Percentiles rank a stretch among this genome's conserved stretches.
Evolutionary conservation across 2,888 invertebrate species (phyloP).

Genomic region (Acrocera orbiculus): DNA sequence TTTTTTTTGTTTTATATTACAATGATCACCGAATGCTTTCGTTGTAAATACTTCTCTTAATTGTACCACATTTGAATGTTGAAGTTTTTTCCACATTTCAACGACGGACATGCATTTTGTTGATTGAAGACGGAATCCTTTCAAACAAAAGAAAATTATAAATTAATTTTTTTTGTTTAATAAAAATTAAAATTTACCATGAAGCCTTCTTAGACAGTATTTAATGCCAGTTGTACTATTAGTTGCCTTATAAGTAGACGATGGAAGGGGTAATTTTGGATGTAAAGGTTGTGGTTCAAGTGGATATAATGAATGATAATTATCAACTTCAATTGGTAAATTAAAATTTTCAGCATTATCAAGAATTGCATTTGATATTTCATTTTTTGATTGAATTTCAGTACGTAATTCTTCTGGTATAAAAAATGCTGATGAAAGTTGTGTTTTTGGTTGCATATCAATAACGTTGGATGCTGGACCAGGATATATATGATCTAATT

Average conservation of each 20-base stretch:
- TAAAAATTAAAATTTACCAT: too few species aligned
- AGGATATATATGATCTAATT: conserved; percentile 29
- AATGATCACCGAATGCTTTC: conserved; percentile 89
- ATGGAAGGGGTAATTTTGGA: conserved; percentile 52
- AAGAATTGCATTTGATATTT: conserved; percentile 42
- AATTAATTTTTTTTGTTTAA: neutral
- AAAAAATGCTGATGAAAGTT: conserved; percentile 50
- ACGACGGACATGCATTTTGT: conserved; percentile 71
- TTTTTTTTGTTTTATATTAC: conserved; percentile 49
- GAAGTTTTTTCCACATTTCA: conserved; percentile 88
- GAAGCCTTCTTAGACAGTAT: conserved; percentile 74
- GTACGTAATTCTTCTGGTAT: conserved; percentile 63
- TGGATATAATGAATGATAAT: conserved; percentile 74
- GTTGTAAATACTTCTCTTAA: conserved; percentile 87
- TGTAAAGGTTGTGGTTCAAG: conserved; percentile 49
- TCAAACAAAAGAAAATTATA: neutral
- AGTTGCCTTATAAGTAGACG: conserved; percentile 79
- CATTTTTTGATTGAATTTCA: conserved; percentile 29
- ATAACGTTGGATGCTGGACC: conserved; percentile 31
- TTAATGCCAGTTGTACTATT: conserved; percentile 71
- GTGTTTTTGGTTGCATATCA: conserved; percentile 29
- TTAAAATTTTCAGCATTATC: conserved; percentile 45
- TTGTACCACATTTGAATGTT: conserved; percentile 87
- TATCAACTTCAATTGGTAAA: conserved; percentile 74
- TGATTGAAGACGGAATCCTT: conserved; percentile 62